Conservation (phyloP, 2,888 invertebrate genomes). For the Lamellibrachia columna region DNA sequence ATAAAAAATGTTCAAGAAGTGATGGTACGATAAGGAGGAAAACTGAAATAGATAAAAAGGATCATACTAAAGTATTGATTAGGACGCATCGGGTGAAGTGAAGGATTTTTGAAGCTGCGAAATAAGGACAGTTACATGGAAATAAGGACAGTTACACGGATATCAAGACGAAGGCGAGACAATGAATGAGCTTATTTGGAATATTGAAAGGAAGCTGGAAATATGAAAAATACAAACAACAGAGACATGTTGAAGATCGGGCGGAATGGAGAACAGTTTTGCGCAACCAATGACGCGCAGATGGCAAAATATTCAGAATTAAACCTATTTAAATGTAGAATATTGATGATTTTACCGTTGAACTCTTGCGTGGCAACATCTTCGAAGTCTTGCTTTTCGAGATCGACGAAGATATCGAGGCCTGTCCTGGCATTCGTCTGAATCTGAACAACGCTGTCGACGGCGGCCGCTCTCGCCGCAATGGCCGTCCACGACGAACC, state of each 20-base stretch:
- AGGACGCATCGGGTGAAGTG: no score
- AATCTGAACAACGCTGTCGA: not conserved
- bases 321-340: no score
- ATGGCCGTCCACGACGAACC: not conserved
- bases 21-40: not conserved
- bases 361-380: not conserved
- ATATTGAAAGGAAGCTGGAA: no score
- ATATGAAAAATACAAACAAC: no score
- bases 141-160: not conserved
- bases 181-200: no score
- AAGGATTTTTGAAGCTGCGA: not conserved
- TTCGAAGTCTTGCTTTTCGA: not conserved
- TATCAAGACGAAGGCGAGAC: not conserved
- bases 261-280: no score
- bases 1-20: no score
- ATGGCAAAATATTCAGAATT: no score
- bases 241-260: no score
- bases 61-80: not conserved
- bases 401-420: not conserved
- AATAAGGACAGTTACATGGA: not conserved
- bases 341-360: not conserved
- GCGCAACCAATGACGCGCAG: no score
- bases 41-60: not conserved
- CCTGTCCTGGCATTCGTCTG: not conserved
- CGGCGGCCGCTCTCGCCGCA: not conserved